Conservation (phyloP, 2,888 invertebrate genomes). For the Meliscaeva auricollis region DNA sequence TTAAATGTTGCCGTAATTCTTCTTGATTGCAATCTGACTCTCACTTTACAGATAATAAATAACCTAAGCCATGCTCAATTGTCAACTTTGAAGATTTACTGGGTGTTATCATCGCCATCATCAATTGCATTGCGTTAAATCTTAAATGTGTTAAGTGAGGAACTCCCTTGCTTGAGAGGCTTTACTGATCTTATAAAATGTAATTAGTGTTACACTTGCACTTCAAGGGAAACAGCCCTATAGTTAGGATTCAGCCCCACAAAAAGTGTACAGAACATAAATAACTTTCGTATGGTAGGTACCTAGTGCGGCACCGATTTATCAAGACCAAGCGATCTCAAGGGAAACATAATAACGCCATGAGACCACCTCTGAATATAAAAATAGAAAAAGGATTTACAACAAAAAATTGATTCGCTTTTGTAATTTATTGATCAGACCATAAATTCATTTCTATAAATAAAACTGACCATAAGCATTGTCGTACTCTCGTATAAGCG, state of each 20-base stretch:
- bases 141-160: neutral
- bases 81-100: neutral
- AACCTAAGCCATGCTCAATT: neutral
- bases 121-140: neutral
- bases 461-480: neutral
- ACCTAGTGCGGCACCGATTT: too few relatives aligned
- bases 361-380: neutral
- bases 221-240: neutral
- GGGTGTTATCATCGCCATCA: neutral
- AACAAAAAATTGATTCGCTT: neutral
- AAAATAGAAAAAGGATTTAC: neutral
- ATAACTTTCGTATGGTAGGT: too few relatives aligned
- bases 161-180: neutral
- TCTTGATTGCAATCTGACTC: too few relatives aligned
- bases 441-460: conserved; percentile 7
- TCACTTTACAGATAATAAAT: too few relatives aligned
- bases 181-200: neutral
- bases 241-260: too few relatives aligned
- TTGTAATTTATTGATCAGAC: neutral
- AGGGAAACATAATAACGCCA: neutral
- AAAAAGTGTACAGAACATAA: too few relatives aligned
- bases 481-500: neutral
- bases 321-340: too few relatives aligned
- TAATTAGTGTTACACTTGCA: neutral
- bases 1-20: too few relatives aligned